These are phyloP conservation scores for Sphenopsis melanotis DNA, from an alignment of 2,797 vertebrate genomes.

Conservation along the genomic window DNA sequence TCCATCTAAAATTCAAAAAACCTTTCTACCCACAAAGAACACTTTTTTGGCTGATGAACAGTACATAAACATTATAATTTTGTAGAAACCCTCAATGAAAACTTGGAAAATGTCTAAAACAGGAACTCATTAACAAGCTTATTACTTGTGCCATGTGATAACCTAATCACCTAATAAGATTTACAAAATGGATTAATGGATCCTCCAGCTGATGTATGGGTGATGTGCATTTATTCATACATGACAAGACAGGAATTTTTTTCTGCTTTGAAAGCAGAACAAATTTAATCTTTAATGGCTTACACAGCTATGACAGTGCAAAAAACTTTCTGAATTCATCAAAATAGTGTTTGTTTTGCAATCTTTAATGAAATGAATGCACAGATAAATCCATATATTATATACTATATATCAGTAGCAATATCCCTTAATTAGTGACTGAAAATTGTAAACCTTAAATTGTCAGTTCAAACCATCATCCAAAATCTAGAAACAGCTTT, in stretches of 20 bases:
- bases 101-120: constrained; percentile 22
- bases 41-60: neutral
- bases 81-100: neutral
- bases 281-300: neutral
- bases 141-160: neutral
- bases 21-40: neutral
- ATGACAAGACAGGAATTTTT: neutral
- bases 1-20: neutral
- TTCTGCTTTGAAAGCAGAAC: neutral
- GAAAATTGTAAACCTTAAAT: neutral
- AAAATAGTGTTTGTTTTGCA: neutral
- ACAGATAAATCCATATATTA: neutral
- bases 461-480: neutral
- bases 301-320: neutral
- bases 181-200: constrained; percentile 4
- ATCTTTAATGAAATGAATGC: neutral
- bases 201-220: neutral
- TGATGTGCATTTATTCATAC: neutral
- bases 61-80: neutral
- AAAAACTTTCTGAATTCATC: neutral
- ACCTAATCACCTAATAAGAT: constrained; percentile 40
- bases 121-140: constrained; percentile 8
- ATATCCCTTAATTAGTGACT: neutral
- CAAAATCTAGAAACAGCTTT: neutral
- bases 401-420: neutral